Base-by-base conservation (phyloP, 1,140 invertebrate species). In the Ganaspis sp. region DNA sequence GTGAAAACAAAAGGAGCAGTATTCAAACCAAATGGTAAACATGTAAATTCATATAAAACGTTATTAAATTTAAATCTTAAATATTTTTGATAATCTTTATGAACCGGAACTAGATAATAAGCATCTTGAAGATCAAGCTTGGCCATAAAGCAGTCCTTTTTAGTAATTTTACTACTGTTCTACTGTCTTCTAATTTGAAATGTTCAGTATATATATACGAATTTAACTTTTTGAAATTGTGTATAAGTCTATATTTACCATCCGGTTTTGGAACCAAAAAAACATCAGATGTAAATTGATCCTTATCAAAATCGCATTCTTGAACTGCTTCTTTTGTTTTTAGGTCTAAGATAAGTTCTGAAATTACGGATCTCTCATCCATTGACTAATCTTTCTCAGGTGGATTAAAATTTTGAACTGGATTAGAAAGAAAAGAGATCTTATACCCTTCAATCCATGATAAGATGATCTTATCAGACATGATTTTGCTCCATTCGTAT, bases 241-340 rank as follows among this genome's bases (percentile, higher is more conserved):
- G 29, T 64, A 37, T 42, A 2, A 42, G 15, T 11, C 40, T 11
- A 12, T 42, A 12, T 9, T 2, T 12, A 9, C 40, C 40, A 42
- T 42, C 40, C 2, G 40, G 15, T 42, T 42, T 42, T 34, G 29
- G 29, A 34, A 34, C 29, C 29, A 34, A 34, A 34, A 34, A 34
- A 6, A 34, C 29, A 6, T 69, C 12, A 29, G 86, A 87, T 17
- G 87, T 70, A 74, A 84, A 87, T 75, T 87, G 83, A 45, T 71
- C 80, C 53, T 73, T 21, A 19, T 29, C 17, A 0, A 72, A 38
- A 5, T 70, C 40, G 11, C 79, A 78, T n/a, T 9, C 0, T 11
- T 37, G 23, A 29, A 84, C 74, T 9, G 70, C 77, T 3, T 64
- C 73, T 75, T 77, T 81, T 11, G 19, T 0, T 6, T 45, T 37